Conservation (phyloP, 1,140 invertebrate species). For the Bilobella aurantiaca region DNA sequence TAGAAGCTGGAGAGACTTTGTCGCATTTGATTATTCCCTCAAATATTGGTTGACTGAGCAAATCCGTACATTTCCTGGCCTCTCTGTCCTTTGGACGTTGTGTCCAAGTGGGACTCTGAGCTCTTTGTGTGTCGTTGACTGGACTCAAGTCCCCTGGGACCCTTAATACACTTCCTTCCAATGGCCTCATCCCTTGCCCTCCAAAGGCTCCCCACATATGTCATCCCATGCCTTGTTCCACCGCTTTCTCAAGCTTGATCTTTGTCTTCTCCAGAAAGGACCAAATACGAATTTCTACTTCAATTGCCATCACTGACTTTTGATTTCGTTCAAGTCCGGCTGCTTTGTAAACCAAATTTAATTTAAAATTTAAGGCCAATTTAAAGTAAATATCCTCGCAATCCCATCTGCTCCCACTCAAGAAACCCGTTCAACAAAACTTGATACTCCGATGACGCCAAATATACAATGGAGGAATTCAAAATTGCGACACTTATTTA, state of each 20-base stretch:
- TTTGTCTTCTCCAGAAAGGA: conserved; percentile 9
- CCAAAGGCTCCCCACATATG: not conserved
- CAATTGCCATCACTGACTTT: not conserved
- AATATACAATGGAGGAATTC: too few species aligned
- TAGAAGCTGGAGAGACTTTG: conserved; percentile 17
- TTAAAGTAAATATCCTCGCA: too few species aligned
- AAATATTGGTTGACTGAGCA: conserved; percentile 25
- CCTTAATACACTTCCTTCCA: conserved; percentile 17
- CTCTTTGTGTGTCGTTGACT: not conserved
- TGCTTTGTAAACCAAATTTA: too few species aligned
- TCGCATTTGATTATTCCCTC: conserved; percentile 32
- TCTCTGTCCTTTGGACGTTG: not conserved
- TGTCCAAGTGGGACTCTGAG: not conserved
- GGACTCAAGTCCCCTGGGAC: conserved; percentile 21
- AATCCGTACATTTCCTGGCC: conserved; percentile 21
- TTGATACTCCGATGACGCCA: too few species aligned
- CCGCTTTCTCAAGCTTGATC: conserved; percentile 1
- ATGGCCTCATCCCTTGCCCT: not conserved
- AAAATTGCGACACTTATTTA: too few species aligned
- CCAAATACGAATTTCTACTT: not conserved
- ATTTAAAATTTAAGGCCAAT: too few species aligned
- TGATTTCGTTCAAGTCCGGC: too few species aligned
- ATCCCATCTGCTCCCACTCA: too few species aligned
- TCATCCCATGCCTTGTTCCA: not conserved
- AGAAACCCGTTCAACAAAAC: too few species aligned